Percentiles rank a stretch among this genome's conserved stretches.
These are phyloP conservation scores for Mechanitis mazaeus DNA, from an alignment of 2,888 invertebrate species.

Conservation along the genomic window DNA sequence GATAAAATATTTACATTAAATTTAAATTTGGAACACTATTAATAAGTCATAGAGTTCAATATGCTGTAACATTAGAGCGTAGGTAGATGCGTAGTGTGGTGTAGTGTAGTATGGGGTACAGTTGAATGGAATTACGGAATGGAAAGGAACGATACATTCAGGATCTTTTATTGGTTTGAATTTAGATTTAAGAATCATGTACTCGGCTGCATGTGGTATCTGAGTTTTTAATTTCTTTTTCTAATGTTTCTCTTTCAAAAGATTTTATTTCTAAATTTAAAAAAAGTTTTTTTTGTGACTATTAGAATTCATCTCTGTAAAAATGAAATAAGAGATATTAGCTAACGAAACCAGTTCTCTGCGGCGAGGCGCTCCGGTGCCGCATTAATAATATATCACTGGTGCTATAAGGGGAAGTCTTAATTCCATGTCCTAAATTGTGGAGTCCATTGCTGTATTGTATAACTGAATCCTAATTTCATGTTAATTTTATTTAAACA, in stretches of 20 bases:
- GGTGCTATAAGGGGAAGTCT: conserved; percentile 17
- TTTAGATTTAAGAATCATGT: conserved; percentile 34
- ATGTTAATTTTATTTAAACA: neutral
- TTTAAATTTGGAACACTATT: conserved; percentile 36
- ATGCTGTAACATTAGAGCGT: conserved; percentile 35
- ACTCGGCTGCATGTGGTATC: conserved; percentile 7
- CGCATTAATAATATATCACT: conserved; percentile 33
- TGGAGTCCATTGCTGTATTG: conserved; percentile 6
- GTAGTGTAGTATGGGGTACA: conserved; percentile 50
- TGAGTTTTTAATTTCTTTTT: neutral
- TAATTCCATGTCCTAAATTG: conserved; percentile 13
- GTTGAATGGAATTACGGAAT: conserved; percentile 57
- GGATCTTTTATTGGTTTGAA: conserved; percentile 61
- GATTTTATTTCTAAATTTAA: neutral
- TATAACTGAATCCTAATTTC: neutral
- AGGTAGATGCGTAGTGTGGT: conserved; percentile 40
- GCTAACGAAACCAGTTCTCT: conserved; percentile 24
- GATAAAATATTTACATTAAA: conserved; percentile 45
- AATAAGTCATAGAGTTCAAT: conserved; percentile 39
- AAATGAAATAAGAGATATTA: conserved; percentile 19
- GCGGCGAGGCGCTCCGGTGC: conserved; percentile 25
- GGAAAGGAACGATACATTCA: conserved; percentile 40
- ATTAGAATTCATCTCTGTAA: conserved; percentile 15
- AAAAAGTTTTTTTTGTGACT: conserved; percentile 1
- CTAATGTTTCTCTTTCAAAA: too few relatives aligned